phyloP scores from a whole-genome alignment of 1,140 invertebrate genomes.

The Penaeus vannamei region DNA sequence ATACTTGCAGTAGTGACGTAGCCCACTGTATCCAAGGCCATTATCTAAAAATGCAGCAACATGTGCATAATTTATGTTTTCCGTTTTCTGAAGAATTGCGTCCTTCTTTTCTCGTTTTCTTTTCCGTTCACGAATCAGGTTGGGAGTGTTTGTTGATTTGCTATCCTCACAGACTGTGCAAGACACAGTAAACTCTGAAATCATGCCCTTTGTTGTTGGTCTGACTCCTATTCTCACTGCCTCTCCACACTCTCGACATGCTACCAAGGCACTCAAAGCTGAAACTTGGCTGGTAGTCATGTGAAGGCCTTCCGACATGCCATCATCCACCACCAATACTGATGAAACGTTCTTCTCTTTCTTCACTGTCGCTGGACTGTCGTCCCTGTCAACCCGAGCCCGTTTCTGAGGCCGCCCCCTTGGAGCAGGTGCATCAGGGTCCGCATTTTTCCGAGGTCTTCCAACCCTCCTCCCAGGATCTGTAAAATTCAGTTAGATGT shows the following conservation, averaged over 20 bases:
- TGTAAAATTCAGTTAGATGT: background rate
- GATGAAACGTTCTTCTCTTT: conserved; percentile 25
- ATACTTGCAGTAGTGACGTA: conserved; percentile 67
- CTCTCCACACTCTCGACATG: conserved; percentile 67
- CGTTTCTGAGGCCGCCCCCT: background rate
- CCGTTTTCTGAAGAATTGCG: conserved; percentile 63
- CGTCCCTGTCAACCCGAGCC: background rate
- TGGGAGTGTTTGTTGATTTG: conserved; percentile 67
- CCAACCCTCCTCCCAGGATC: conserved; percentile 1
- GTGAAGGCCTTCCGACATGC: conserved; percentile 62
- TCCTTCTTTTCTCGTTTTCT: conserved; percentile 64
- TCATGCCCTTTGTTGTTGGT: conserved; percentile 67
- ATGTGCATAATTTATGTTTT: conserved; percentile 68
- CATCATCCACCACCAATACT: conserved; percentile 63
- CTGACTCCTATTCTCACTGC: conserved; percentile 58
- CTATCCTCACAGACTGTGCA: conserved; percentile 65
- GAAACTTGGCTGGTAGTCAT: conserved; percentile 65
- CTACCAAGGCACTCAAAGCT: conserved; percentile 60
- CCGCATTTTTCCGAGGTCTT: background rate
- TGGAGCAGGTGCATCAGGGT: background rate
- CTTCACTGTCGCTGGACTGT: background rate
- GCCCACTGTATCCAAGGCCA: conserved; percentile 67
- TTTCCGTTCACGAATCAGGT: conserved; percentile 65
- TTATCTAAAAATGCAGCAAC: conserved; percentile 67
- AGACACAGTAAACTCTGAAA: conserved; percentile 66